These are phyloP conservation scores for Emmelina monodactyla DNA, from an alignment of 2,888 invertebrate genomes.

Conservation along the genomic window DNA sequence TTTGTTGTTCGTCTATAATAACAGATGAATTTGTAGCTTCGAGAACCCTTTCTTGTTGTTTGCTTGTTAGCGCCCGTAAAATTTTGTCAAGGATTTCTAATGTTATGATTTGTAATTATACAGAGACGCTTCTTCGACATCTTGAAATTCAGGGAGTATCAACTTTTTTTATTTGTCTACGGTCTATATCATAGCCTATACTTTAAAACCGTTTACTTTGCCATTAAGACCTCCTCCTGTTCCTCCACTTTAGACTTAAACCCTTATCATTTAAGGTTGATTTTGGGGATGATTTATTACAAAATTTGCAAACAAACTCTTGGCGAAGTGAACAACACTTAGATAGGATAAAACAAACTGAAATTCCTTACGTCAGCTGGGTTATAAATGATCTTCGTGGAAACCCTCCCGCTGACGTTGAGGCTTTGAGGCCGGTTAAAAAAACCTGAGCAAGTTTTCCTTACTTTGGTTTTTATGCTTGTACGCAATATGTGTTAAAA, in stretches of 20 bases:
- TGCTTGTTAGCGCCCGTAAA: too few species aligned
- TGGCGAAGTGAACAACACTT: constrained; percentile 20
- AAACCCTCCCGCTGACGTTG: constrained; percentile 30
- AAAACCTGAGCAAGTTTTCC: constrained; percentile 19
- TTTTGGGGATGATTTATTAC: constrained; percentile 1
- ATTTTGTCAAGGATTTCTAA: too few species aligned
- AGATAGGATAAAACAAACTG: constrained; percentile 33
- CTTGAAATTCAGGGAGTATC: too few species aligned
- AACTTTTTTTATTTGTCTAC: too few species aligned
- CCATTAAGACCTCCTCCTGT: not conserved
- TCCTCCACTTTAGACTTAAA: constrained; percentile 4
- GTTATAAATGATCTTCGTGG: constrained; percentile 40
- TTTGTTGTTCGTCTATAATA: too few species aligned
- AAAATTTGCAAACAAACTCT: constrained; percentile 1
- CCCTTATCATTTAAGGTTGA: constrained; percentile 2
- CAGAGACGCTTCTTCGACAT: too few species aligned
- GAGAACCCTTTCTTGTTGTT: too few species aligned
- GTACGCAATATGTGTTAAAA: too few species aligned
- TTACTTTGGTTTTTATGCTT: too few species aligned
- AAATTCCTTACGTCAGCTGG: constrained; percentile 37
- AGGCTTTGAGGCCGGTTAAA: constrained; percentile 31
- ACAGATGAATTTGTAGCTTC: too few species aligned
- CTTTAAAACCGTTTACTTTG: not conserved
- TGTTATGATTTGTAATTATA: too few species aligned
- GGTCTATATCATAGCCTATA: not conserved